Evolutionary conservation across 2,888 invertebrate genomes (phyloP), one percentile per base, ranked within the genome.

Genomic region (Diabrotica balteata): DNA sequence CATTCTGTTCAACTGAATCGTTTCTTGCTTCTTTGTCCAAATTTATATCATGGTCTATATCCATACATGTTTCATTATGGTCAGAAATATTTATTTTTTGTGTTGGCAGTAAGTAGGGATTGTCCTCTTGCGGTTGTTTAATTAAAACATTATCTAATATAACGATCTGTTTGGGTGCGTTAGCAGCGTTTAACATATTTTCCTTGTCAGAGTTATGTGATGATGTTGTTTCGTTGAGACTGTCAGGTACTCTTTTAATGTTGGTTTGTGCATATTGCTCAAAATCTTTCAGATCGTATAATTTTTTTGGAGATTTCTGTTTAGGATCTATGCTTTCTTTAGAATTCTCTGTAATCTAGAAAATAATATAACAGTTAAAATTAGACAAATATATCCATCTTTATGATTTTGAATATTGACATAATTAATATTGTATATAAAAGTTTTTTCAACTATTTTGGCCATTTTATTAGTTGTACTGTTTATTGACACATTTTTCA

Each of bases 251-350:
- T 10, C 52, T 8, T 57, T 62, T 42, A 43, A 72, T 70, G 45
- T 71, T 71, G 44, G 68, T 49, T 42, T 58, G 10, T 9, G 69
- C 68, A 59, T 70, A 74, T 45, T 64, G 58, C 55, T 74, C 74
- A 47, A 74, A 17, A 2, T 67, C 60, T 9, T 70, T 46, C 17
- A 69, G 66, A 65, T 72, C 65, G 51, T 67, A 72, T 11, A 54
- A 53, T 9, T 57, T 47, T 60, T 44, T 61, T n/a, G 55, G 11
- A 10, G 32, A 32, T 32, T 32, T 32, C 32, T 4, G 32, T 32
- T 32, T 32, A 32, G 32, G 32, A 32, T 4, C 32, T 32, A 32
- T 32, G 32, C 1, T 32, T 32, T 32, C 32, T 32, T 32, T 32
- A 32, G 32, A 32, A 32, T 32, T 32, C 32, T 32, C 32, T 5